Base-by-base conservation (phyloP, 1,140 invertebrate genomes). In the Hylyphantes graminicola region DNA sequence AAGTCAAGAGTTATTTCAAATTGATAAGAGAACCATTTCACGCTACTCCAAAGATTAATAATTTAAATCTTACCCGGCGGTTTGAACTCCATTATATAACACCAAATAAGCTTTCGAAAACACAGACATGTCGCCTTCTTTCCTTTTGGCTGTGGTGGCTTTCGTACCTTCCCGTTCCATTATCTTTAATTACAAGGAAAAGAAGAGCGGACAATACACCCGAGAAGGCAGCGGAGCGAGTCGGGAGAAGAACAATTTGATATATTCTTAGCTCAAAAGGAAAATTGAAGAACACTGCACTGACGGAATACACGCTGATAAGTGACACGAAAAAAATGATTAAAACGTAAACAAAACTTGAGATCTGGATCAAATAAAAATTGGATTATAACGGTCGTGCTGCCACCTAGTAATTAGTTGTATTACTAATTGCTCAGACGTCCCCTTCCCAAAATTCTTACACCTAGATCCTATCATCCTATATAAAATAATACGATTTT, bases 51-150 rank as follows among this genome's bases (percentile, higher is more conserved):
- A 35, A 35, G 35, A 35, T 35, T 35, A 68, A 17, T 3, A 15
- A 57, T 57, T 57, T 19, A 57, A 12, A 57, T 4, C 78, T 72
- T 80, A 80, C 78, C 78, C 78, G n/a, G 51, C 54, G 50, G 65
- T 80, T 72, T 80, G 78, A 12, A 80, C 54, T 17, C 65, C n/a
- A 51, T 80, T 80, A 50, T 80, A 80, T 17, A 59, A 12, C 8
- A 80, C 54, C 59, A 80, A 72, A 72, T 80, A 80, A 48, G 55
- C 13, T 61, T 80, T 80, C 15, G 78, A 80, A 19, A 80, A 54
- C 12, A 55, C 67, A 12, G 67, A 55, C 78, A 80, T 80, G 10
- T 50, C 35, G 35, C 35, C 5, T 35, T 35, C 35, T 35, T 35
- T 35, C 35, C 35, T 35, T 65, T 51, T 63, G 35, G 7, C 17